Conservation (phyloP, 2,888 invertebrate genomes). For the Drosophila mayaguana region DNA sequence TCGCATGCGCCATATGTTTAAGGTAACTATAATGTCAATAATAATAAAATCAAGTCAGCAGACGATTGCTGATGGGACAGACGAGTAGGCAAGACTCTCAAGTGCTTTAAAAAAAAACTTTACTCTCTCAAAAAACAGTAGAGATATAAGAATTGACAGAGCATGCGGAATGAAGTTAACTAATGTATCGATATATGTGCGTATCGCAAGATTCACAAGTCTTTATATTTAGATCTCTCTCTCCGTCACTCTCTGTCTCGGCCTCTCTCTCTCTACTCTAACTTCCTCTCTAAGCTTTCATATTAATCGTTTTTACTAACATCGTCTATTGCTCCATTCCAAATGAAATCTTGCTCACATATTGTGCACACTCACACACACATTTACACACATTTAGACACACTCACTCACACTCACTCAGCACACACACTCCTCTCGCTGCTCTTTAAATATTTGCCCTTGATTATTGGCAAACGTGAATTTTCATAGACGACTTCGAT, state of each 20-base stretch:
- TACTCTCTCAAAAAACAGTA: too few species aligned
- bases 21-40: too few species aligned
- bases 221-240: background rate
- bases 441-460: slow-evolving; percentile 83
- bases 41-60: too few species aligned
- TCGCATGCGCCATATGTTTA: background rate
- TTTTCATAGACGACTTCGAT: slow-evolving; percentile 49
- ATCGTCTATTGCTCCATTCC: background rate
- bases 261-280: background rate
- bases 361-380: slow-evolving; percentile 39
- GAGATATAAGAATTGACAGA: too few species aligned
- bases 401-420: background rate
- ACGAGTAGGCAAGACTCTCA: too few species aligned
- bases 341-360: slow-evolving; percentile 45
- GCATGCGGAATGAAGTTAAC: too few species aligned
- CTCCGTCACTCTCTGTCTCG: background rate
- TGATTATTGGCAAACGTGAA: slow-evolving; percentile 78
- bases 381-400: slow-evolving; percentile 15
- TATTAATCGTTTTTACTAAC: slow-evolving; percentile 1
- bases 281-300: background rate
- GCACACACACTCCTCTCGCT: slow-evolving; percentile 24
- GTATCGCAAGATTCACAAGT: too few species aligned
- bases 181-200: too few species aligned
- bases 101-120: too few species aligned
- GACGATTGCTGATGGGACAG: too few species aligned